phyloP scores from a whole-genome alignment of 2,113 vertebrate genomes.

The Petrocephalus zakoni region DNA sequence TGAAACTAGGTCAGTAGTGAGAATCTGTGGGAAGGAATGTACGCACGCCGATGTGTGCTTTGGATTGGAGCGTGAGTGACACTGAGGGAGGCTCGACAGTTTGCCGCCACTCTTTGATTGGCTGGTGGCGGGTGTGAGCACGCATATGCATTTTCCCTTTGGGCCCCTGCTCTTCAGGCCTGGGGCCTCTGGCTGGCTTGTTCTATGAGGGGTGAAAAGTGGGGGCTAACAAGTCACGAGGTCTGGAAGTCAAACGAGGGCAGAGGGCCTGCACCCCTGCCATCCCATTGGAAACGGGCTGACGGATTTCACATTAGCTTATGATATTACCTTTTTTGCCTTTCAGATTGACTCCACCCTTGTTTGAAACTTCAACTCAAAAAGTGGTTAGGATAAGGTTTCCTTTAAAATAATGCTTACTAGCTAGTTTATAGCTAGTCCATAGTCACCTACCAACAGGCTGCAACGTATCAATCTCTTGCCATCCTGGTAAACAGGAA shows the following conservation, averaged over 20 bases:
- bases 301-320: background rate
- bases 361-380: background rate
- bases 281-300: background rate
- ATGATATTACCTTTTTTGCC: background rate
- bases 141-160: background rate
- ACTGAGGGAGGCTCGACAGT: background rate
- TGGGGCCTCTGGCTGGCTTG: background rate
- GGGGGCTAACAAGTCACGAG: background rate
- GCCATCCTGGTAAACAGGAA: background rate
- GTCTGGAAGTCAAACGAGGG: background rate
- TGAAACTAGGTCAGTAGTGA: constrained; percentile 16
- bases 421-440: background rate
- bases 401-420: background rate
- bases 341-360: background rate
- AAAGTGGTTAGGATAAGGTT: background rate
- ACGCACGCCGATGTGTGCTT: background rate
- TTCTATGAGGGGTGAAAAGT: background rate
- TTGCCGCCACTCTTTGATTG: background rate
- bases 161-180: background rate
- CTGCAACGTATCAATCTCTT: background rate
- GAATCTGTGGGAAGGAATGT: constrained; percentile 3
- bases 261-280: background rate
- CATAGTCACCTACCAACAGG: background rate
- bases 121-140: background rate
- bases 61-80: background rate